phyloP scores from a whole-genome alignment of 2,113 vertebrate species.

The Marmota flaviventris region DNA sequence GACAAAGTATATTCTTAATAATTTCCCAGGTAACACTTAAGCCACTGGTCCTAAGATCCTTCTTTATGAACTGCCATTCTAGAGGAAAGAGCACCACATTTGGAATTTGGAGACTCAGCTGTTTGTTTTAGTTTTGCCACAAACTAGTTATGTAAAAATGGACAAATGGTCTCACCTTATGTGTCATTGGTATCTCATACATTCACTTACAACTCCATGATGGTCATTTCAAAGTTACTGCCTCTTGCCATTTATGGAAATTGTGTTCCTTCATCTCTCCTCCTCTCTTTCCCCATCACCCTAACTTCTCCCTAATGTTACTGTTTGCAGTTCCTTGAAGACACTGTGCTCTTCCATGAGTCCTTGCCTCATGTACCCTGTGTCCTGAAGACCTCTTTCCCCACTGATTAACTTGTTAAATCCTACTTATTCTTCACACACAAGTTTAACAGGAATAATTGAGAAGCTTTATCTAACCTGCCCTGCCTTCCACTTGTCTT shows the following conservation, averaged over 20 bases:
- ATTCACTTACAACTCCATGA: not conserved
- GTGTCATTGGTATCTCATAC: not conserved
- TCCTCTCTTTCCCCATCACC: not conserved
- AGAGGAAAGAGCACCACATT: not conserved
- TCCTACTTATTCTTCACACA: not conserved
- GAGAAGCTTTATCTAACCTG: not conserved
- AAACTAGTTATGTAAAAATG: slow-evolving; percentile 10
- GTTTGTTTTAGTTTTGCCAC: not conserved
- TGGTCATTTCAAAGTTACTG: slow-evolving; percentile 33
- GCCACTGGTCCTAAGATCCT: not conserved
- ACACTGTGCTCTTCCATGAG: not conserved
- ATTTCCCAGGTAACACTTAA: not conserved
- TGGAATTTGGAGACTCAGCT: not conserved
- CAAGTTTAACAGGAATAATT: not conserved
- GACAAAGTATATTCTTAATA: not conserved
- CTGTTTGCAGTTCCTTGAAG: not conserved
- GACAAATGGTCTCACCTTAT: not conserved
- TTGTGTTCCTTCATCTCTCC: not conserved
- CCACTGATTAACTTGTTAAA: not conserved
- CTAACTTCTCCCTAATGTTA: not conserved
- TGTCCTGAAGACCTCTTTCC: not conserved
- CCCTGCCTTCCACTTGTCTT: not conserved
- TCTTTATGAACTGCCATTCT: not conserved
- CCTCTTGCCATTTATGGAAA: not conserved
- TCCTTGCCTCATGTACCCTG: not conserved